Conservation (phyloP, 2,797 vertebrate species). For the Thunnus albacares region DNA sequence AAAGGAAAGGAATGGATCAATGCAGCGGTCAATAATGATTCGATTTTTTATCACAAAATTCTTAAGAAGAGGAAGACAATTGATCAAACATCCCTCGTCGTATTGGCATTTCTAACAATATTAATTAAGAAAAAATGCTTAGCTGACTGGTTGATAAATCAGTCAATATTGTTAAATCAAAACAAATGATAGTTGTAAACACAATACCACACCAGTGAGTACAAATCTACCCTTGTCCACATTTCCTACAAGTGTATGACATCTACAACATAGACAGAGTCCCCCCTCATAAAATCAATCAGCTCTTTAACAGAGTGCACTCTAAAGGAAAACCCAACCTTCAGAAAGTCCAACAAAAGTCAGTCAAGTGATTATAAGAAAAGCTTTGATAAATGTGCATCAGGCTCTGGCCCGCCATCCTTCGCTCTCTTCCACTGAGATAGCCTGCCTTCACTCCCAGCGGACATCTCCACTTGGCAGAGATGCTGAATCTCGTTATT, state of each 20-base stretch:
- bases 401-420: constrained; percentile 57
- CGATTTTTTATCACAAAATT: constrained; percentile 89
- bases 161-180: constrained; percentile 83
- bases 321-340: constrained; percentile 75
- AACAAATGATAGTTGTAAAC: constrained; percentile 85
- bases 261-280: constrained; percentile 54
- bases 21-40: constrained; percentile 84
- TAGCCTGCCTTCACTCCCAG: constrained; percentile 74
- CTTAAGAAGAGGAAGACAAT: constrained; percentile 86
- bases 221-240: constrained; percentile 72
- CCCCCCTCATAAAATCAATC: constrained; percentile 73
- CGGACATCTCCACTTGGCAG: constrained; percentile 83
- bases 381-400: constrained; percentile 80
- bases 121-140: constrained; percentile 90
- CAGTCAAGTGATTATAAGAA: constrained; percentile 77
- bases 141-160: constrained; percentile 83
- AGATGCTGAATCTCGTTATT: constrained; percentile 83
- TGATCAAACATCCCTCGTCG: constrained; percentile 84
- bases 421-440: constrained; percentile 62
- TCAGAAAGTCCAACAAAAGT: constrained; percentile 78
- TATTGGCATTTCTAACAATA: constrained; percentile 89
- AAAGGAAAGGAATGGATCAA: constrained; percentile 84
- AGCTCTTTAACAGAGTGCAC: constrained; percentile 75
- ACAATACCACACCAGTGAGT: constrained; percentile 61
- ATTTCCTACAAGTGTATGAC: constrained; percentile 69